Percentiles rank a stretch among this genome's conserved stretches.
Evolutionary conservation across 2,888 invertebrate species (phyloP).

Genomic region (Cryptosula pallasiana): DNA sequence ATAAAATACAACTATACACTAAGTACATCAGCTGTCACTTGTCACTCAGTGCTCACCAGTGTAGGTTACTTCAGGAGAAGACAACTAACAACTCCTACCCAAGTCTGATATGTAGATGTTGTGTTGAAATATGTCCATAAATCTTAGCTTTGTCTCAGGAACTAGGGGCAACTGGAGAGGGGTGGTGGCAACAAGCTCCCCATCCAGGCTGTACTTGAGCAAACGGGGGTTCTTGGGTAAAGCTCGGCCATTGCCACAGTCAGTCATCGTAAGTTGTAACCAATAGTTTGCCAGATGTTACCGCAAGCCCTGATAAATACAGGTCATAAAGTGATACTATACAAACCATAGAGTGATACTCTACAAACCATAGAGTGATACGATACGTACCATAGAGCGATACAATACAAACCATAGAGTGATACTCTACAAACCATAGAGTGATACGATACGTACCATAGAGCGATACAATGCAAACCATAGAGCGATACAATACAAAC

Average conservation of each 20-base stretch:
- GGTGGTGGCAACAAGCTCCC: neutral
- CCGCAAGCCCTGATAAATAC: neutral
- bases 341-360: neutral
- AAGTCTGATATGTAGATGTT: neutral
- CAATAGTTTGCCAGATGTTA: neutral
- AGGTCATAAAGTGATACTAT: neutral
- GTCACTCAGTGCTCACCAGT: too few species aligned
- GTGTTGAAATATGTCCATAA: neutral
- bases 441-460: too few species aligned
- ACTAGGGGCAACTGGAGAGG: neutral
- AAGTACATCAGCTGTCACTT: too few species aligned
- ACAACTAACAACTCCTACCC: neutral
- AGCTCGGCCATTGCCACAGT: neutral
- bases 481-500: too few species aligned
- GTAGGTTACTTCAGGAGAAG: too few species aligned
- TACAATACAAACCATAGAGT: neutral
- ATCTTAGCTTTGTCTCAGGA: neutral
- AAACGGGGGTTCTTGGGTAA: neutral
- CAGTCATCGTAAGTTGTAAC: neutral
- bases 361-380: neutral
- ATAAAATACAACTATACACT: too few species aligned
- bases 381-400: neutral
- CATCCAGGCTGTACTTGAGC: neutral
- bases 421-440: too few species aligned
- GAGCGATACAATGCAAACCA: too few species aligned